Evolutionary conservation across 2,888 invertebrate genomes (phyloP), one percentile per base, ranked within the genome.

Genomic region (Neoitamus cyanurus): DNA sequence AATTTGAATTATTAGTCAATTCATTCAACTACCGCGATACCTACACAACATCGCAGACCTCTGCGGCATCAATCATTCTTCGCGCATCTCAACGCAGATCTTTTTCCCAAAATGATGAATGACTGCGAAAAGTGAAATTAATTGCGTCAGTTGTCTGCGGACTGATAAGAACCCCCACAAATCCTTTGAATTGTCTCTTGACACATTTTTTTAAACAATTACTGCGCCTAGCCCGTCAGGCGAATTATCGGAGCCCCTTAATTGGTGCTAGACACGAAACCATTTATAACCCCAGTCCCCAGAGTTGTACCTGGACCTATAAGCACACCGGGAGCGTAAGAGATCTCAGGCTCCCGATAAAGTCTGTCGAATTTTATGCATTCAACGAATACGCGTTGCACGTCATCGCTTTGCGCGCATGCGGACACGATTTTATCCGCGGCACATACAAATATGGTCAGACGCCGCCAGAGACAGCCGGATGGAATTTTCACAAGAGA

Each of bases 211-310:
- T 73, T 34, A 11, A 20, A 58, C 58, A 58, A 58, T 58, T 58
- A 58, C 58, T 58, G 25, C 58, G 15, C 25, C 25, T 58, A 58
- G 25, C 15, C 36, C 15, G 31, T 9, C 34, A 20, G 20, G 11
- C 36, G 34, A 73, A 13, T 30, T 34, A 73, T 73, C 20, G 7
- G 36, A 36, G 34, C 25, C n/a, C 73, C 73, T 37, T 73, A 73
- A 73, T 73, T 73, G 73, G 73, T 20, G 9, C 20, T 15, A 6
- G 36, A 73, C 73, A 73, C 34, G 73, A 73, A 73, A 73, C 34
- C 36, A 73, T 73, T 73, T 73, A 73, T 58, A 58, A 58, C 58
- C 20, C 9, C 42, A 42, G 25, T 7, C 34, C 4, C 34, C 34
- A n/a, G n/a, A n/a, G 3, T 34, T 34, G 34, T 34, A 34, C 3